These are phyloP conservation scores for Amyelois transitella DNA, from an alignment of 1,140 invertebrate genomes.

Conservation along the genomic window DNA sequence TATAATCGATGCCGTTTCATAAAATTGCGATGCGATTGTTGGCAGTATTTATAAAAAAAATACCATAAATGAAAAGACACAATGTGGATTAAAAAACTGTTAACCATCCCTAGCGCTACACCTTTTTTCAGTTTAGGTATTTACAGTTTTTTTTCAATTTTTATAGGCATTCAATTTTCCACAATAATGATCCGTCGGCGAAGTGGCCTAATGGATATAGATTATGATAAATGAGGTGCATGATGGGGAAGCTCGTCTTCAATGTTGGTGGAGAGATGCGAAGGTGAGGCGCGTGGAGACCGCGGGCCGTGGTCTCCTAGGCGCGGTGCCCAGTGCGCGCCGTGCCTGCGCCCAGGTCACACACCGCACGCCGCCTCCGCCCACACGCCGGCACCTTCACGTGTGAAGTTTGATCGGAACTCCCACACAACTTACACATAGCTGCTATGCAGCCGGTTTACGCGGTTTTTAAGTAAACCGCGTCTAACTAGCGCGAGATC, in stretches of 20 bases:
- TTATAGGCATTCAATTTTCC: background rate
- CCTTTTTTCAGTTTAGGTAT: too few species aligned
- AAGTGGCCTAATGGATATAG: constrained; percentile 9
- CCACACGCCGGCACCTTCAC: constrained; percentile 15
- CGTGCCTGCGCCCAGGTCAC: constrained; percentile 50
- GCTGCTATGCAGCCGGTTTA: constrained; percentile 30
- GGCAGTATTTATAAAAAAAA: too few species aligned
- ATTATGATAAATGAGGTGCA: constrained; percentile 18
- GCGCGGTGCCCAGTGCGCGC: constrained; percentile 46
- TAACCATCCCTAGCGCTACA: too few species aligned
- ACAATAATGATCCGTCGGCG: background rate
- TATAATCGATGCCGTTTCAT: background rate
- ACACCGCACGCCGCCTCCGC: constrained; percentile 27
- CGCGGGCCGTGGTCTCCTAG: constrained; percentile 12
- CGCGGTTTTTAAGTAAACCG: constrained; percentile 30
- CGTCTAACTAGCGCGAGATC: constrained; percentile 21
- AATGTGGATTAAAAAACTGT: too few species aligned
- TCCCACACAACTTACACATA: constrained; percentile 13
- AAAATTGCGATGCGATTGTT: background rate
- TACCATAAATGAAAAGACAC: too few species aligned
- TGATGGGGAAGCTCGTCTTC: constrained; percentile 23
- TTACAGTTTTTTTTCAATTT: background rate
- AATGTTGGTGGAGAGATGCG: constrained; percentile 23
- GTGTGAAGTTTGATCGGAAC: constrained; percentile 21
- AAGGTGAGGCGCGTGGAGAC: constrained; percentile 37